Conservation (phyloP, 2,113 vertebrate genomes). For the Manacus vitellinus region DNA sequence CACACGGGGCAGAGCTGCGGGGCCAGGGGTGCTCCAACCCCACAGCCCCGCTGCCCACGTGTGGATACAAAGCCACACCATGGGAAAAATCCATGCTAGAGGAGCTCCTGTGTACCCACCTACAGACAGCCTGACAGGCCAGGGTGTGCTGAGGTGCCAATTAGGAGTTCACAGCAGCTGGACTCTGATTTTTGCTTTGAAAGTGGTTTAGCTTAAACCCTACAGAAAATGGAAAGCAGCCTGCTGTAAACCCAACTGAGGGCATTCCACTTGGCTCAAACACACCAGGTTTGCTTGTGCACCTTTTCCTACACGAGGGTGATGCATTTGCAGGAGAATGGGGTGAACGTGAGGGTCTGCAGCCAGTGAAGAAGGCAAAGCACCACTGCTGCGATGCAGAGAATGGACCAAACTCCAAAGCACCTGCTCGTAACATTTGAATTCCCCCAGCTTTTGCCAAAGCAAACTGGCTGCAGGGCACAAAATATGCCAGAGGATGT, state of each 20-base stretch:
- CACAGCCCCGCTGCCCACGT: rapidly evolving
- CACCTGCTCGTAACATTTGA: background rate
- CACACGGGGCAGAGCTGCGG: rapidly evolving
- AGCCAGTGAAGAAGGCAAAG: background rate
- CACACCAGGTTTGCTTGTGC: rapidly evolving
- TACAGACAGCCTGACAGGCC: background rate
- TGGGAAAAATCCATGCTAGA: rapidly evolving
- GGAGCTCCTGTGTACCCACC: background rate
- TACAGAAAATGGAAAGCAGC: background rate
- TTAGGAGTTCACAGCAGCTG: background rate
- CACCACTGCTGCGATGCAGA: background rate
- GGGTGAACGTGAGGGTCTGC: rapidly evolving
- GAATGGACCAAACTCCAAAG: background rate
- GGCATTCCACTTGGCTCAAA: background rate
- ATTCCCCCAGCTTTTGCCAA: background rate
- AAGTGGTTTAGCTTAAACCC: background rate
- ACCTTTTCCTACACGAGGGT: rapidly evolving
- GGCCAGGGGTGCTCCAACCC: background rate
- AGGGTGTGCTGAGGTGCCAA: rapidly evolving
- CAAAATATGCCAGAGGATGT: rapidly evolving
- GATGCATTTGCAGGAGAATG: rapidly evolving
- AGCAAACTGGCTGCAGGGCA: background rate
- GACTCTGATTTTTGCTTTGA: background rate
- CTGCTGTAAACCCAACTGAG: background rate
- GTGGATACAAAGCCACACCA: background rate